Conservation (phyloP, 2,797 vertebrate species). For the Atherinosoma microstoma region DNA sequence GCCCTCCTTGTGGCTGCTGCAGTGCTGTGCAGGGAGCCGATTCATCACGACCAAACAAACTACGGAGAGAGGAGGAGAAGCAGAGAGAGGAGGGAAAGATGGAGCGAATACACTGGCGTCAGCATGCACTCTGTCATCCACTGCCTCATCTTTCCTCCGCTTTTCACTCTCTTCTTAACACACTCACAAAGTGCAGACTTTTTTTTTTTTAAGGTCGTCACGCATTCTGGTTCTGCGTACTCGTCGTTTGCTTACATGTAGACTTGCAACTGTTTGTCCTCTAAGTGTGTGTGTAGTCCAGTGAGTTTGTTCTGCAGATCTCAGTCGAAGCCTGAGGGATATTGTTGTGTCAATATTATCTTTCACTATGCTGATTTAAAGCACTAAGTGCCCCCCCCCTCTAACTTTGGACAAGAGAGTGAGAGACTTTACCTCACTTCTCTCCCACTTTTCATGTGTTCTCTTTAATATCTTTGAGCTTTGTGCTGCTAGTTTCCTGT, state of each 20-base stretch:
- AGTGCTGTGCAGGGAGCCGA: conserved; percentile 73
- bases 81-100: conserved; percentile 24
- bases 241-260: conserved; percentile 7
- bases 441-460: background rate
- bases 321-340: conserved; percentile 56
- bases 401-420: conserved; percentile 56
- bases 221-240: conserved; percentile 28
- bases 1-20: conserved; percentile 75
- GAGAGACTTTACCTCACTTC: conserved; percentile 23
- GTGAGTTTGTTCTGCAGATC: conserved; percentile 37
- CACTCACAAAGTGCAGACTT: conserved; percentile 25
- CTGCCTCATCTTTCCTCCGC: conserved; percentile 55
- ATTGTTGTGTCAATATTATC: conserved; percentile 70
- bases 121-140: conserved; percentile 75
- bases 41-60: conserved; percentile 82
- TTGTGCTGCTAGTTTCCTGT: conserved; percentile 12
- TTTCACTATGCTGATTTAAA: conserved; percentile 57
- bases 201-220: conserved; percentile 22
- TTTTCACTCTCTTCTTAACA: conserved; percentile 56
- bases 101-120: conserved; percentile 64
- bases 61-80: conserved; percentile 59
- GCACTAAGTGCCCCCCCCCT: conserved; percentile 51
- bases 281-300: conserved; percentile 23
- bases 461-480: conserved; percentile 5
- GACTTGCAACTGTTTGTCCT: background rate